Evolutionary conservation across 30 jellyfish, hydroid and myxozoan species (phyloP), one percentile per base, ranked within the genome.

Genomic region (Aurelia sp.): DNA sequence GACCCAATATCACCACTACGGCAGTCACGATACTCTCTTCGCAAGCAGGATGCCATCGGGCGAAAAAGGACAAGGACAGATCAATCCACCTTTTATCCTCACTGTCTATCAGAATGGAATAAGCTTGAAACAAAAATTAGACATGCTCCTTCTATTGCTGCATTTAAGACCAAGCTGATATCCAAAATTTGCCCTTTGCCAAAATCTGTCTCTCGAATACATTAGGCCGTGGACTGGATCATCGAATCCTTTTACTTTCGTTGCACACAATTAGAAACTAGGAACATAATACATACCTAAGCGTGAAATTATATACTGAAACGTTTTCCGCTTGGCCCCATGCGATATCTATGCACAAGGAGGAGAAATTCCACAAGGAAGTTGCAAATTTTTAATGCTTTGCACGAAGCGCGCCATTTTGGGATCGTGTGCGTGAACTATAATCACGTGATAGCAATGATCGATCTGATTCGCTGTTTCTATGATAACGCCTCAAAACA

Each of bases 141-240:
- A n/a, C n/a, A n/a, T n/a, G n/a, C n/a, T n/a, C n/a, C n/a, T n/a
- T n/a, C n/a, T n/a, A n/a, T n/a, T n/a, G n/a, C n/a, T n/a, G n/a
- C n/a, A n/a, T n/a, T n/a, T n/a, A n/a, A n/a, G n/a, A n/a, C n/a
- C n/a, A n/a, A n/a, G n/a, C n/a, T n/a, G n/a, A n/a, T n/a, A n/a
- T n/a, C n/a, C n/a, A n/a, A n/a, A n/a, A n/a, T n/a, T n/a, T n/a
- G n/a, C n/a, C n/a, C n/a, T n/a, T n/a, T n/a, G n/a, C n/a, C n/a
- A n/a, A n/a, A n/a, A n/a, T n/a, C n/a, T n/a, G n/a, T n/a, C n/a
- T n/a, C n/a, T n/a, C n/a, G n/a, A n/a, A n/a, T n/a, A n/a, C n/a
- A n/a, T n/a, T n/a, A 65, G 76, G 76, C 76, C 76, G 76, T 65
- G 76, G 76, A 65, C 76, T 65, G 76, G 76, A 50, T 50, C 30